phyloP scores from a whole-genome alignment of 1,140 invertebrate species.

The Tribolium madens region DNA sequence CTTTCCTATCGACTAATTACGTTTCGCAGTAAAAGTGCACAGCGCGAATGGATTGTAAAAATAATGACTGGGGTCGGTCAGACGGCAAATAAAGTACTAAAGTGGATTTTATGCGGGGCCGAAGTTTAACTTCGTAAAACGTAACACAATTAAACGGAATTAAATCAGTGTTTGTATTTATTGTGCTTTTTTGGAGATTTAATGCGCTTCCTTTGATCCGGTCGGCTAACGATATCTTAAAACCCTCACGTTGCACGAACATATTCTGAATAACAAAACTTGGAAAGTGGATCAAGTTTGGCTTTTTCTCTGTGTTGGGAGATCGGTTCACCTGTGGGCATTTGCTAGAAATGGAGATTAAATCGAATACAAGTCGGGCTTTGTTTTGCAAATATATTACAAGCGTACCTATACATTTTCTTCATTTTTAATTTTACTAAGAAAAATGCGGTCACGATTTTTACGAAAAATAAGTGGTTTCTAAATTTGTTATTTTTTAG shows the following conservation, averaged over 20 bases:
- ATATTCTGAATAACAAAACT: conserved; percentile 47
- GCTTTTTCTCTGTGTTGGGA: neutral
- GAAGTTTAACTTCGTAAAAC: conserved; percentile 41
- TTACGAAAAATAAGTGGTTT: too few species aligned
- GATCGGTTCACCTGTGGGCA: conserved; percentile 13
- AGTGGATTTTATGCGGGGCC: conserved; percentile 20
- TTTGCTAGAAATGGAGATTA: conserved; percentile 27
- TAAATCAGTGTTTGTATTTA: conserved; percentile 48
- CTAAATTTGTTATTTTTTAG: too few species aligned
- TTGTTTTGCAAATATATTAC: neutral
- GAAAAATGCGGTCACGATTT: too few species aligned
- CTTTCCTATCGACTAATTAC: neutral
- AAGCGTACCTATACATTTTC: too few species aligned
- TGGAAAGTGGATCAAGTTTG: conserved; percentile 42
- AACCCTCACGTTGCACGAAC: conserved; percentile 42
- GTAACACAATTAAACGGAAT: conserved; percentile 44
- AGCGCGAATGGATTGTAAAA: conserved; percentile 26
- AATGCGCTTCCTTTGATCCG: conserved; percentile 22
- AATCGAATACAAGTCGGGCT: neutral
- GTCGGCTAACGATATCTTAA: conserved; percentile 38
- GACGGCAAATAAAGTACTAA: conserved; percentile 7
- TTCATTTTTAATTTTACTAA: too few species aligned
- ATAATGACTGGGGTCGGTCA: conserved; percentile 24
- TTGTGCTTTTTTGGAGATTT: conserved; percentile 46
- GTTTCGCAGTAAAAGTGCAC: neutral